Conservation (phyloP, 1,140 invertebrate species). For the Marisa cornuarietis region DNA sequence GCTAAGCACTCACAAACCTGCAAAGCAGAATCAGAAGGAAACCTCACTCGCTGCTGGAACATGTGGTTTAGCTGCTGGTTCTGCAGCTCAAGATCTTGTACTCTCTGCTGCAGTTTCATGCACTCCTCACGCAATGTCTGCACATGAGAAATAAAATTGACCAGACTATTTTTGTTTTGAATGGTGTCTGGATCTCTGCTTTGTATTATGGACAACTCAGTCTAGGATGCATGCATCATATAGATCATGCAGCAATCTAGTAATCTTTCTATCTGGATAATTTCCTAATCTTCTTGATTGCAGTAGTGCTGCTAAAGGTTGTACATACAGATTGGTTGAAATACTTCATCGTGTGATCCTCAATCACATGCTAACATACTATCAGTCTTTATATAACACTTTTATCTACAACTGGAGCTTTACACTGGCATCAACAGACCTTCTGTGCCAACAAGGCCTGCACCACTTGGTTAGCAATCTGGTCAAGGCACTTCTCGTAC, state of each 20-base stretch:
- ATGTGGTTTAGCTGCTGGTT: constrained; percentile 62
- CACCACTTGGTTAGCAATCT: constrained; percentile 83
- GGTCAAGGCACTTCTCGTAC: constrained; percentile 80
- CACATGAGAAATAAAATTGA: background rate
- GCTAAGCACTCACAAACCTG: constrained; percentile 33
- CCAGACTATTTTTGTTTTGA: background rate
- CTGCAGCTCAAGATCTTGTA: constrained; percentile 65
- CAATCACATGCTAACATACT: too few species aligned
- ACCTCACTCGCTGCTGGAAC: constrained; percentile 52
- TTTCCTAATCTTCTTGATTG: too few species aligned
- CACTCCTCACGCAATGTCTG: constrained; percentile 67
- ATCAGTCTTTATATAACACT: too few species aligned
- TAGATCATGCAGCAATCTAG: too few species aligned
- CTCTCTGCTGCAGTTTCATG: constrained; percentile 61
- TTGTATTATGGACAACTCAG: too few species aligned
- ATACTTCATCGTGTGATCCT: too few species aligned
- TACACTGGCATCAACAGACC: constrained; percentile 66
- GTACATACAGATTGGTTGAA: too few species aligned
- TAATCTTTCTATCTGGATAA: too few species aligned
- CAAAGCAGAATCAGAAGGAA: constrained; percentile 39
- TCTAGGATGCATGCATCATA: too few species aligned
- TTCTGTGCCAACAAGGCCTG: constrained; percentile 84
- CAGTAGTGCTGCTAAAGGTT: too few species aligned
- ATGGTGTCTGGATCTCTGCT: too few species aligned
- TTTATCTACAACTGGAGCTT: too few species aligned